Percentiles rank a stretch among this genome's conserved stretches.
Conservation (phyloP, 2,888 invertebrate species). For the Aspidiotus destructor region DNA sequence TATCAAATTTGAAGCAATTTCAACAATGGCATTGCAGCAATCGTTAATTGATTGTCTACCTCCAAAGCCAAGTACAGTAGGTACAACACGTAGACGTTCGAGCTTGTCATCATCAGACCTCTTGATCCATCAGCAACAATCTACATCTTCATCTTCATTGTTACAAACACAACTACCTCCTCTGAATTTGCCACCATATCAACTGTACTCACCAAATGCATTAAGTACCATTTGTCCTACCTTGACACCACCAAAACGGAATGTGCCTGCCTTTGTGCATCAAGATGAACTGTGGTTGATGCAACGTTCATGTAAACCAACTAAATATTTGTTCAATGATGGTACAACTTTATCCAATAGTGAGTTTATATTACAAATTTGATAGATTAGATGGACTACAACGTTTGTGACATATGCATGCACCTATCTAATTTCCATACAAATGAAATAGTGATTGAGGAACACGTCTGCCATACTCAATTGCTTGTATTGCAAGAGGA, state of each 20-base stretch:
- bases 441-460: too few relatives aligned
- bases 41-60: slow-evolving; percentile 19
- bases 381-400: too few relatives aligned
- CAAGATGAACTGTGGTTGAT: slow-evolving; percentile 40
- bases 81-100: slow-evolving; percentile 28
- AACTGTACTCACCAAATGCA: neutral
- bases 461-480: too few relatives aligned
- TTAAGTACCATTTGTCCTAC: slow-evolving; percentile 27
- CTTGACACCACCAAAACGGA: slow-evolving; percentile 38
- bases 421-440: too few relatives aligned
- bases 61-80: slow-evolving; percentile 33
- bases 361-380: neutral
- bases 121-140: neutral
- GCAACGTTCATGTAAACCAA: slow-evolving; percentile 37
- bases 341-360: slow-evolving; percentile 36
- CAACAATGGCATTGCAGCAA: neutral
- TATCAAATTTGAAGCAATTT: neutral
- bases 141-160: neutral
- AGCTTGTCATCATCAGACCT: neutral
- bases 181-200: neutral
- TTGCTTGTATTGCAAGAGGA: too few relatives aligned
- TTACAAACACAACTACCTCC: neutral
- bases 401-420: too few relatives aligned
- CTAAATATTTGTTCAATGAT: slow-evolving; percentile 38
- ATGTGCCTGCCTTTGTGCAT: slow-evolving; percentile 39